Evolutionary conservation across 1,140 invertebrate genomes (phyloP).

Genomic region (Zophobas morio): DNA sequence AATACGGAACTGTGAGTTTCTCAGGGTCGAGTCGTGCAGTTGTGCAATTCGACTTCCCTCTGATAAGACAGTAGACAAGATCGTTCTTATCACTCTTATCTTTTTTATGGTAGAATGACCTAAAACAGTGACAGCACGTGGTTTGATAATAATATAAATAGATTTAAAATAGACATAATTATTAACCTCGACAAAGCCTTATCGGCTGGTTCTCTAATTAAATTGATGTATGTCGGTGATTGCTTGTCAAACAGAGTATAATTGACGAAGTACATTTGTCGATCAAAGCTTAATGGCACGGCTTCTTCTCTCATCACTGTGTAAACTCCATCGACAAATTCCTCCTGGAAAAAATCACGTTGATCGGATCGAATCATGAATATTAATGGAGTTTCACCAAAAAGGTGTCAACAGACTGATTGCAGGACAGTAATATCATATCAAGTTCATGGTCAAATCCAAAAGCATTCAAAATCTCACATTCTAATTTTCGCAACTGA

Average conservation of each 20-base stretch:
- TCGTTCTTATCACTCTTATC: conserved; percentile 15
- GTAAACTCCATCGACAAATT: conserved; percentile 72
- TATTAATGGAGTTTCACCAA: conserved; percentile 14
- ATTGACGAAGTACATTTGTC: conserved; percentile 77
- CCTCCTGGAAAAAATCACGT: conserved; percentile 67
- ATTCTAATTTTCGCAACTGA: conserved; percentile 1
- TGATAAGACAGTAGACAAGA: conserved; percentile 12
- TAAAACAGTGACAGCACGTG: conserved; percentile 11
- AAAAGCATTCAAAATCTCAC: not conserved
- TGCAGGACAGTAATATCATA: not conserved
- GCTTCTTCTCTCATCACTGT: conserved; percentile 71
- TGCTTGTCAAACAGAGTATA: conserved; percentile 74
- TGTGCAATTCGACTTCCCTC: not conserved
- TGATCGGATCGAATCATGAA: not conserved
- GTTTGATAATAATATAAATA: conserved; percentile 1
- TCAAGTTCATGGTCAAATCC: conserved; percentile 16
- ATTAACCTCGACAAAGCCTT: conserved; percentile 65
- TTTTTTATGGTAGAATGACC: conserved; percentile 40
- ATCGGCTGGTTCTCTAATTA: conserved; percentile 77
- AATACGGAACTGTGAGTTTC: conserved; percentile 74
- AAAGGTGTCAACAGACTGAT: not conserved
- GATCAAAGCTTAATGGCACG: conserved; percentile 75
- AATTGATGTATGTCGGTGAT: conserved; percentile 76
- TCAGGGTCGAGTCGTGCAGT: conserved; percentile 61
- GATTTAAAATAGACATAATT: conserved; percentile 26